A percentile compares a stretch with the other conserved stretches of the same genome.
phyloP scores from a whole-genome alignment of 2,113 vertebrate genomes.

The Dromiciops gliroides region DNA sequence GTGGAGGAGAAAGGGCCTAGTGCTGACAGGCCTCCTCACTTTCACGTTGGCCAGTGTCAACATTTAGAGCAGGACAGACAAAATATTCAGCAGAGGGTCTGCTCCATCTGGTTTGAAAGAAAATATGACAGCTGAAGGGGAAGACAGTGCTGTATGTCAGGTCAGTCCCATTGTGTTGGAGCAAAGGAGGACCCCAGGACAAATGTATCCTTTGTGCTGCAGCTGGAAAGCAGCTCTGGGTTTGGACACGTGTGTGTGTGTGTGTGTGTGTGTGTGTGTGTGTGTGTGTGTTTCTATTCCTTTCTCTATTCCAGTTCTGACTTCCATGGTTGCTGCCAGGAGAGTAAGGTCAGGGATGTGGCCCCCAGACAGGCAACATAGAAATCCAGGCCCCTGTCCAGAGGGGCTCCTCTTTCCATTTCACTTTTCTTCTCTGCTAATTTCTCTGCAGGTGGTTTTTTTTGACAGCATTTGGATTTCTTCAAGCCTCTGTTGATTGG shows the following conservation, averaged over 20 bases:
- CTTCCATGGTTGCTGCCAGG: conserved; percentile 76
- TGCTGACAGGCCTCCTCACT: conserved; percentile 82
- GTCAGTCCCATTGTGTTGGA: conserved; percentile 79
- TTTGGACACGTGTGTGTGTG: conserved; percentile 81
- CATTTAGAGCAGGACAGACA: conserved; percentile 73
- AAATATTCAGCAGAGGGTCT: conserved; percentile 76
- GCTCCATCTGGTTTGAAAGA: conserved; percentile 80
- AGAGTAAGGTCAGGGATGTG: conserved; percentile 67
- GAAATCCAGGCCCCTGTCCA: conserved; percentile 67
- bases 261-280: too few relatives aligned
- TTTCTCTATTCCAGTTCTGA: conserved; percentile 82
- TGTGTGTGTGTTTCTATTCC: too few relatives aligned
- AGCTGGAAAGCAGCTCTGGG: conserved; percentile 84
- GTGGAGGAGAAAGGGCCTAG: conserved; percentile 79
- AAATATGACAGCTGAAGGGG: conserved; percentile 76
- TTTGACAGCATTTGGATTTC: conserved; percentile 70
- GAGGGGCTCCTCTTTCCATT: conserved; percentile 56
- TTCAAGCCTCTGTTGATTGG: conserved; percentile 66
- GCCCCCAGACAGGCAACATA: conserved; percentile 74
- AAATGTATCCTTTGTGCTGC: conserved; percentile 80
- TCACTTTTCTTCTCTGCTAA: conserved; percentile 59
- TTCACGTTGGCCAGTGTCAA: conserved; percentile 79
- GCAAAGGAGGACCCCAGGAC: conserved; percentile 78
- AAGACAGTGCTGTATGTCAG: conserved; percentile 78
- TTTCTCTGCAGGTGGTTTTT: conserved; percentile 61